Evolutionary conservation across 2,888 invertebrate species (phyloP).

Genomic region (Athetis lepigone): DNA sequence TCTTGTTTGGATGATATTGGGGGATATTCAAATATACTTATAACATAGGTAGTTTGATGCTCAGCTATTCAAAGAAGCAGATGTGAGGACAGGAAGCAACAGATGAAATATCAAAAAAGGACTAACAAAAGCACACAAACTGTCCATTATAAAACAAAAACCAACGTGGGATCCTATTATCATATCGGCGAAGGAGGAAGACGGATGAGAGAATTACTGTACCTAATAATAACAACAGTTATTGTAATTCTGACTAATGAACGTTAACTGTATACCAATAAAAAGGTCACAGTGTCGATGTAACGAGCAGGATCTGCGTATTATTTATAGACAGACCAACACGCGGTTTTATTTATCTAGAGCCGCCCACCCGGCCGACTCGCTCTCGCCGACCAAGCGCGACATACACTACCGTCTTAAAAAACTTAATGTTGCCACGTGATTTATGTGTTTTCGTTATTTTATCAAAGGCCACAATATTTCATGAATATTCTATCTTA

Average conservation of each 20-base stretch:
- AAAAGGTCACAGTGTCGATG: conserved; percentile 80
- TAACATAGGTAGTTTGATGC: conserved; percentile 24
- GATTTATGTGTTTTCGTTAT: conserved; percentile 65
- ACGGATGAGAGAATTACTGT: conserved; percentile 51
- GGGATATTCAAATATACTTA: background rate
- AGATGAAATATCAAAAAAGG: conserved; percentile 52
- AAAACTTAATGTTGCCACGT: conserved; percentile 67
- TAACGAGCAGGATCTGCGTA: conserved; percentile 74
- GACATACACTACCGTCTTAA: conserved; percentile 55
- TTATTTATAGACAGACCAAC: conserved; percentile 86
- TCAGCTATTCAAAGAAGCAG: conserved; percentile 26
- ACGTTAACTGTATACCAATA: conserved; percentile 72
- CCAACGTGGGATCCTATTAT: conserved; percentile 52
- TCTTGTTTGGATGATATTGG: conserved; percentile 8
- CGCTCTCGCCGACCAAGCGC: conserved; percentile 56
- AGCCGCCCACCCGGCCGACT: conserved; percentile 71
- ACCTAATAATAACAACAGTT: conserved; percentile 49
- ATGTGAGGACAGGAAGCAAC: conserved; percentile 48
- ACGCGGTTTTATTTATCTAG: conserved; percentile 82
- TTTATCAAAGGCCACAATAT: conserved; percentile 38
- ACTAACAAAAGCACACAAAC: conserved; percentile 36
- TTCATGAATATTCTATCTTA: conserved; percentile 26
- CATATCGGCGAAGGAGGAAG: conserved; percentile 50
- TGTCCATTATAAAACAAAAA: conserved; percentile 35
- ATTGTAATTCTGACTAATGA: conserved; percentile 62